These are phyloP conservation scores for Sycophila sp. DNA, from an alignment of 1,140 invertebrate species.

Conservation along the genomic window DNA sequence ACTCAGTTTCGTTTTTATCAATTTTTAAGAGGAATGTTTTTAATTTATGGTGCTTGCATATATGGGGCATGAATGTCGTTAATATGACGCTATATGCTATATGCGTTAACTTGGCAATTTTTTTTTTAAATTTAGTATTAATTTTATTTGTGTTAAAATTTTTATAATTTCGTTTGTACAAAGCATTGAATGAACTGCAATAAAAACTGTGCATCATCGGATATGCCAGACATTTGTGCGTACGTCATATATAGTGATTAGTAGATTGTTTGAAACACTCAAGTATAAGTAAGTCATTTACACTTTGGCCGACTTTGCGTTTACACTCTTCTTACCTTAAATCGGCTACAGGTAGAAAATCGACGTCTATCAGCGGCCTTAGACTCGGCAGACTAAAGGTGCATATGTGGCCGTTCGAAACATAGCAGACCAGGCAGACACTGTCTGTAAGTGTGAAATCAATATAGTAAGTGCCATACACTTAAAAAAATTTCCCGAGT, in stretches of 20 bases:
- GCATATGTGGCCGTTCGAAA: slow-evolving; percentile 91
- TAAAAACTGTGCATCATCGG: slow-evolving; percentile 29
- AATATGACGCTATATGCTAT: too few species aligned
- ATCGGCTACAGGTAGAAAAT: slow-evolving; percentile 92
- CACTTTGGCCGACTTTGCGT: neutral
- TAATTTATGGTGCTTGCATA: neutral
- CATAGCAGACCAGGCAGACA: slow-evolving; percentile 91
- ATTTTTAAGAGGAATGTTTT: neutral
- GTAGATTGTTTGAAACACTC: slow-evolving; percentile 28
- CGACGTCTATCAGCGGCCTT: slow-evolving; percentile 88
- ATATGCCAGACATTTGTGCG: slow-evolving; percentile 32
- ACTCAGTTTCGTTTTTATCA: neutral
- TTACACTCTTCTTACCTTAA: slow-evolving; percentile 79
- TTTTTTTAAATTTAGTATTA: too few species aligned
- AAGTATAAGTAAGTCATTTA: slow-evolving; percentile 18
- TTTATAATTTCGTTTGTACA: neutral
- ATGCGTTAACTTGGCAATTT: too few species aligned
- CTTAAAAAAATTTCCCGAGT: too few species aligned
- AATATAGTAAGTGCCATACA: too few species aligned
- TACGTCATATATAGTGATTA: slow-evolving; percentile 31
- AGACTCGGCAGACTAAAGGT: slow-evolving; percentile 94
- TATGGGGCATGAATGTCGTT: slow-evolving; percentile 3
- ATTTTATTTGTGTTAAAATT: too few species aligned
- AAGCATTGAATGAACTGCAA: slow-evolving; percentile 29
- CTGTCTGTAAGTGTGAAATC: slow-evolving; percentile 79